Evolutionary conservation across 1,140 invertebrate genomes (phyloP).

Genomic region (Trachelipus rathkii): DNA sequence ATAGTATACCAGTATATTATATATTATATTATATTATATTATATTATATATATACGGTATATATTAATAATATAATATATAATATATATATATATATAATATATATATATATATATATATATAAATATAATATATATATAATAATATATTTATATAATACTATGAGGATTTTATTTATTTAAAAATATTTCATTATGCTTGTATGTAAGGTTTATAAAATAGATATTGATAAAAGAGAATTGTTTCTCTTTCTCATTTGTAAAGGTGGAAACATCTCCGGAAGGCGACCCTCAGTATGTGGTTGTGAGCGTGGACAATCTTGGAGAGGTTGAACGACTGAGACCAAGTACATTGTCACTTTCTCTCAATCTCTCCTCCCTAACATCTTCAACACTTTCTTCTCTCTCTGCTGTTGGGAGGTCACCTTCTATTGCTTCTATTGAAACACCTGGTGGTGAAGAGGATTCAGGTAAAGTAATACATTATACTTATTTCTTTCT

Average conservation of each 20-base stretch:
- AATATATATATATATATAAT: too few species aligned
- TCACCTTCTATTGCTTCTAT: constrained; percentile 69
- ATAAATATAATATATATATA: too few species aligned
- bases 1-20: too few species aligned
- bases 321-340: constrained; percentile 68
- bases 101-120: too few species aligned
- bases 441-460: constrained; percentile 44
- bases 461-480: constrained; percentile 45
- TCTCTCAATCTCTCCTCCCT: constrained; percentile 40
- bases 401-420: constrained; percentile 65
- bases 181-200: too few species aligned
- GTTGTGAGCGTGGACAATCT: constrained; percentile 76
- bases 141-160: too few species aligned
- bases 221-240: too few species aligned
- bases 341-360: constrained; percentile 38
- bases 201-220: too few species aligned
- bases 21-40: too few species aligned
- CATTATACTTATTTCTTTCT: not conserved
- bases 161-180: too few species aligned
- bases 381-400: constrained; percentile 59
- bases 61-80: too few species aligned
- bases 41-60: too few species aligned
- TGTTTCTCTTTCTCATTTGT: not conserved
- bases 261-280: not conserved
- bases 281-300: constrained; percentile 63